Percentiles rank a stretch among this genome's conserved stretches.
phyloP scores from a whole-genome alignment of 2,113 vertebrate genomes.

The Entomyzon cyanotis region DNA sequence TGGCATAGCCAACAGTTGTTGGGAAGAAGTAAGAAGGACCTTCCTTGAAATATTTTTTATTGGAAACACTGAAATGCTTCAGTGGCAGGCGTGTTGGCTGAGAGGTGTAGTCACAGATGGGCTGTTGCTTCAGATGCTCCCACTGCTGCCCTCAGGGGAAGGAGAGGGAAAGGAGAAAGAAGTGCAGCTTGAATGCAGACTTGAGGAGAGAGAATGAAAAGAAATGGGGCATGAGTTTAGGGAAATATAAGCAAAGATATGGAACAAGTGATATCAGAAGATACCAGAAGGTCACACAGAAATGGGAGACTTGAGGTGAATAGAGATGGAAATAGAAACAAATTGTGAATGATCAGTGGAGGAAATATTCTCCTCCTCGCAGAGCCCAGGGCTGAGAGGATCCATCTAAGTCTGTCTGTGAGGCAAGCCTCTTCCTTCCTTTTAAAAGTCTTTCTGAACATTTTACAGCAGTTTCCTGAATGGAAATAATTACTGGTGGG shows the following conservation, averaged over 20 bases:
- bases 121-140: accelerated
- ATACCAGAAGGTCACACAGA: background rate
- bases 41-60: background rate
- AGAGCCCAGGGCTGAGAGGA: background rate
- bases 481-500: background rate
- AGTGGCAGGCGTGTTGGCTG: accelerated
- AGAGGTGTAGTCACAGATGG: background rate
- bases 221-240: background rate
- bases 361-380: background rate
- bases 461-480: background rate
- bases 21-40: background rate
- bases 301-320: background rate
- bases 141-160: background rate
- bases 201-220: background rate
- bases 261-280: background rate
- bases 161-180: background rate
- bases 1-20: background rate
- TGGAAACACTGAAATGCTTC: background rate
- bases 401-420: background rate
- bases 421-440: background rate
- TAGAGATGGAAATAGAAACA: background rate
- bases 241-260: background rate
- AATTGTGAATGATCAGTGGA: background rate
- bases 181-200: background rate
- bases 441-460: background rate